Percentiles rank a stretch among this genome's conserved stretches.
These are phyloP conservation scores for Atherinosoma microstoma DNA, from an alignment of 2,797 vertebrate genomes.

Conservation along the genomic window DNA sequence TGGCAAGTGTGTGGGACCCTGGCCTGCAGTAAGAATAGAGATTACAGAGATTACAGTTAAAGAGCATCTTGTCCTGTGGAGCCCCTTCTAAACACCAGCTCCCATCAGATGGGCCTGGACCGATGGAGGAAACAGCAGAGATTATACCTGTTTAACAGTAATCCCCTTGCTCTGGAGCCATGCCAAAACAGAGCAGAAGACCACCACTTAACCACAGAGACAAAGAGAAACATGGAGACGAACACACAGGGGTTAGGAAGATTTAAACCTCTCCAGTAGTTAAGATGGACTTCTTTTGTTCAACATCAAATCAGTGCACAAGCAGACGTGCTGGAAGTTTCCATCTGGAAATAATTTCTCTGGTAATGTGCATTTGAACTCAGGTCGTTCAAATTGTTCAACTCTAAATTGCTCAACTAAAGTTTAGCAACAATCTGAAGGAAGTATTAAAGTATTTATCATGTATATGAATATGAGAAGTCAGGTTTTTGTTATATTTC, in stretches of 20 bases:
- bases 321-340: neutral
- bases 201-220: constrained; percentile 46
- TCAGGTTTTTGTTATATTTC: no score
- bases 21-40: constrained; percentile 67
- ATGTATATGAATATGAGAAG: no score
- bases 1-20: constrained; percentile 66
- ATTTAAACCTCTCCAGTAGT: neutral
- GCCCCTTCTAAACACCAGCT: constrained; percentile 73
- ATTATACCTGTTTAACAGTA: constrained; percentile 81
- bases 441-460: no score
- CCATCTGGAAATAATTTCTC: no score
- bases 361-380: no score
- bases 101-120: constrained; percentile 71
- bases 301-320: neutral
- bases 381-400: no score
- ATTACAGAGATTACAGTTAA: constrained; percentile 79
- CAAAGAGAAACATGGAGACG: constrained; percentile 6
- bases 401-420: no score
- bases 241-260: neutral
- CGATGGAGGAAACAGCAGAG: constrained; percentile 80
- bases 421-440: no score
- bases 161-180: constrained; percentile 73
- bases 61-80: constrained; percentile 73
- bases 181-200: constrained; percentile 70
- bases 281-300: neutral